Evolutionary conservation across 2,888 invertebrate genomes (phyloP).

Genomic region (Pheosia tremula): DNA sequence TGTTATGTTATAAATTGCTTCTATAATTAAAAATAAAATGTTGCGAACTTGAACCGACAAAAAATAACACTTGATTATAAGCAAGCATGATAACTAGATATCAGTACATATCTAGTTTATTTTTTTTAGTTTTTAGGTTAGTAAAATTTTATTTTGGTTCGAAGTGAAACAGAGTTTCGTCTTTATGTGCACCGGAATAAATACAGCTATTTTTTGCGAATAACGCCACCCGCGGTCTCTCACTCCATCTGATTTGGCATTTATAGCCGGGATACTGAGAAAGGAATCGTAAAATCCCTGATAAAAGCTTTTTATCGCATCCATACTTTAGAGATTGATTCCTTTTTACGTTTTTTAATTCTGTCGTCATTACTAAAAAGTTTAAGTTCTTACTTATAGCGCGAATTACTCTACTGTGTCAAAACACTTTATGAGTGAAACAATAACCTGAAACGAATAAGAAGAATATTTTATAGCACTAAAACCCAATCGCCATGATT

Average conservation of each 20-base stretch:
- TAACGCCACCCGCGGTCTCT: constrained; percentile 64
- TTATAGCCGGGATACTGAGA: constrained; percentile 73
- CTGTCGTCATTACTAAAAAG: constrained; percentile 47
- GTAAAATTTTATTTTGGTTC: constrained; percentile 30
- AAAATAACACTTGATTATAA: constrained; percentile 20
- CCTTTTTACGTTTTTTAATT: constrained; percentile 64
- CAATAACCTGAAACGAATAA: constrained; percentile 51
- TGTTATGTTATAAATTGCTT: neutral
- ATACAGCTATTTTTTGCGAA: constrained; percentile 66
- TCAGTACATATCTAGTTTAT: constrained; percentile 25
- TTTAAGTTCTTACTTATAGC: constrained; percentile 12
- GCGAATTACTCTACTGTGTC: no score
- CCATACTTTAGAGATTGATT: constrained; percentile 65
- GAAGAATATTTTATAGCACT: constrained; percentile 65
- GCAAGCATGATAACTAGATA: constrained; percentile 27
- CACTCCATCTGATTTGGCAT: constrained; percentile 74
- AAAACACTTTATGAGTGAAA: constrained; percentile 46
- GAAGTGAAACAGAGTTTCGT: constrained; percentile 40
- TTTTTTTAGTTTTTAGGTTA: no score
- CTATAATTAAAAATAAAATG: neutral
- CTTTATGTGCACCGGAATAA: constrained; percentile 58
- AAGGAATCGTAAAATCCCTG: constrained; percentile 72
- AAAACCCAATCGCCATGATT: constrained; percentile 72
- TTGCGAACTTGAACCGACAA: neutral
- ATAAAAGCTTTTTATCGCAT: constrained; percentile 72